phyloP scores from a whole-genome alignment of 2,888 invertebrate genomes.

The Tetragonisca angustula region DNA sequence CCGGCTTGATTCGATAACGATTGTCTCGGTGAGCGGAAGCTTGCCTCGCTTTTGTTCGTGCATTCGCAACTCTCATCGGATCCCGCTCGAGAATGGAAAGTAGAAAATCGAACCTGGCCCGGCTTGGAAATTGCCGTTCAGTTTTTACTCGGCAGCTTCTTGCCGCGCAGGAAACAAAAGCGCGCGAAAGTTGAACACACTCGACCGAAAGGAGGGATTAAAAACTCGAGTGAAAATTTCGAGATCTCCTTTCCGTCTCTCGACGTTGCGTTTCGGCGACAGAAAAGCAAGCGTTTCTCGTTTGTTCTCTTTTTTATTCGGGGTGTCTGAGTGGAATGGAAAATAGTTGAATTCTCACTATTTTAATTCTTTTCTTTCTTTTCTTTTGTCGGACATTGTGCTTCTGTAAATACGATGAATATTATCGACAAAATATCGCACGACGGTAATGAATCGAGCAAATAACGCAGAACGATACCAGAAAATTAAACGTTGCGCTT shows the following conservation, averaged over 20 bases:
- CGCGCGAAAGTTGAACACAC: not conserved
- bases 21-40: constrained; percentile 10
- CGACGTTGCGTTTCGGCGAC: not conserved
- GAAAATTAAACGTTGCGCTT: too few relatives aligned
- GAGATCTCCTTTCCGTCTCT: not conserved
- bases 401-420: too few relatives aligned
- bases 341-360: not conserved
- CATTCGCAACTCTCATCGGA: not conserved
- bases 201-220: not conserved
- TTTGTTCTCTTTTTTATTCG: too few relatives aligned
- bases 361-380: not conserved
- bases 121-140: not conserved
- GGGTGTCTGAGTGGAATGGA: not conserved
- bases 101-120: not conserved
- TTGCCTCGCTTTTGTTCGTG: constrained; percentile 2
- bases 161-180: not conserved
- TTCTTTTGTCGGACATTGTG: not conserved
- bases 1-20: constrained; percentile 12
- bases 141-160: not conserved
- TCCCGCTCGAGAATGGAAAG: not conserved
- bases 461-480: too few relatives aligned
- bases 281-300: too few relatives aligned
- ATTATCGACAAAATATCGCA: too few relatives aligned
- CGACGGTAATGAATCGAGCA: too few relatives aligned
- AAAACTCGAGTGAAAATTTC: not conserved